A percentile compares a stretch with the other conserved stretches of the same genome.
Conservation (phyloP, 2,113 vertebrate genomes). For the Podilymbus podiceps region DNA sequence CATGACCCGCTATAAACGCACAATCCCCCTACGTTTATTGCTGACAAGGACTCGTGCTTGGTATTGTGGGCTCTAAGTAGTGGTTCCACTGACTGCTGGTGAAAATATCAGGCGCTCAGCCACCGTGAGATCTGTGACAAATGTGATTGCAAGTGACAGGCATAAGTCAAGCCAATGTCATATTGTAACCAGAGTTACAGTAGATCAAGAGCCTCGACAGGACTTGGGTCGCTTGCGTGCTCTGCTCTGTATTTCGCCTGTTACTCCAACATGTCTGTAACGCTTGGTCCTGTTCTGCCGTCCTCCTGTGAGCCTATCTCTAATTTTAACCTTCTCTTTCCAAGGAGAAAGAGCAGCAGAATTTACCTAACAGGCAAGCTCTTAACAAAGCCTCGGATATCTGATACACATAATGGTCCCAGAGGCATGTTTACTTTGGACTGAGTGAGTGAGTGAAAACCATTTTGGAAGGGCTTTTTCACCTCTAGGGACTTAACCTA, state of each 20-base stretch:
- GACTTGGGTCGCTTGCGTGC: background rate
- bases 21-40: background rate
- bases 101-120: background rate
- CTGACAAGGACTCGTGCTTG: background rate
- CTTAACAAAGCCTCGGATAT: constrained; percentile 63
- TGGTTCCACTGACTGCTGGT: background rate
- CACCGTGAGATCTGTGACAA: background rate
- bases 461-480: constrained; percentile 66
- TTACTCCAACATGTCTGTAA: background rate
- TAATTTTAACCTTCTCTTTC: constrained; percentile 8
- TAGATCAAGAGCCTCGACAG: background rate
- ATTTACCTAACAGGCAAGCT: constrained; percentile 49
- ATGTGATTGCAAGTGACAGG: background rate
- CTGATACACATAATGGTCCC: constrained; percentile 67
- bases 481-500: constrained; percentile 56
- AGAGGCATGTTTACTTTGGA: constrained; percentile 69
- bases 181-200: background rate
- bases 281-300: background rate
- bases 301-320: background rate
- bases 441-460: constrained; percentile 66
- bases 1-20: background rate
- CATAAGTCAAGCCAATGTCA: background rate
- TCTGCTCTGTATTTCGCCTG: background rate
- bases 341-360: constrained; percentile 3
- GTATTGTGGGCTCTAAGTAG: background rate